Evolutionary conservation across 2,888 invertebrate genomes (phyloP), one percentile per base, ranked within the genome.

Genomic region (Plutella xylostella): DNA sequence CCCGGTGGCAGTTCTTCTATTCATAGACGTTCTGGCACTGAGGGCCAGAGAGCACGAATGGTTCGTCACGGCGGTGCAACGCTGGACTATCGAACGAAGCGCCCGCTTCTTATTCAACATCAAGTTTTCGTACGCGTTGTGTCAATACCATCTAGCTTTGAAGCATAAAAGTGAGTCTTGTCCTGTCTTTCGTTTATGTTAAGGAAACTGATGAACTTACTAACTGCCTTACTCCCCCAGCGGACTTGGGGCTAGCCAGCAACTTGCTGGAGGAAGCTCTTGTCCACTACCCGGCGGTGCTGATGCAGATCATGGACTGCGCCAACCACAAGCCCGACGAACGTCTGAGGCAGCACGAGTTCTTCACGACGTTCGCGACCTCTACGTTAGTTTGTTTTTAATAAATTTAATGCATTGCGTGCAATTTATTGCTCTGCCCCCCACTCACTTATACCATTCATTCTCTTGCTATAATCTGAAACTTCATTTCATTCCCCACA

Each of bases 1-100:
- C 65, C 94, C 94, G 0, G 57, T 94, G 41, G 92, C 90, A 0
- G 82, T 90, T 0, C 77, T 92, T 43, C 83, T 94, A 38, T 78
- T 91, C 51, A 85, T 96, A 2, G 96, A 96, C 65, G 90, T 90
- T 51, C 89, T 94, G 57, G 94, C 96, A 0, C 62, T 96, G 22
- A 80, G 92, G 43, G 88, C 90, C 3, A 75, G 85, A 28, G 91
- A 95, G 70, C 90, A 90, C 60, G 72, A 86, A 19, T 96, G 93
- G 91, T 77, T 94, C 0, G 49, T 72, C 0, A 56, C 64, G 0
- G 51, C 68, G 0, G 51, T 69, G 1, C 58, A 63, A 0, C 54
- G 52, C 25, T 71, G 73, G 56, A 49, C 48, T 1, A 45, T 46
- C 0, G 54, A 60, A 5, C 54, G 66, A 1, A 57, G 66, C 1